Conservation (phyloP, 2,888 invertebrate species). For the Macaria notata region DNA sequence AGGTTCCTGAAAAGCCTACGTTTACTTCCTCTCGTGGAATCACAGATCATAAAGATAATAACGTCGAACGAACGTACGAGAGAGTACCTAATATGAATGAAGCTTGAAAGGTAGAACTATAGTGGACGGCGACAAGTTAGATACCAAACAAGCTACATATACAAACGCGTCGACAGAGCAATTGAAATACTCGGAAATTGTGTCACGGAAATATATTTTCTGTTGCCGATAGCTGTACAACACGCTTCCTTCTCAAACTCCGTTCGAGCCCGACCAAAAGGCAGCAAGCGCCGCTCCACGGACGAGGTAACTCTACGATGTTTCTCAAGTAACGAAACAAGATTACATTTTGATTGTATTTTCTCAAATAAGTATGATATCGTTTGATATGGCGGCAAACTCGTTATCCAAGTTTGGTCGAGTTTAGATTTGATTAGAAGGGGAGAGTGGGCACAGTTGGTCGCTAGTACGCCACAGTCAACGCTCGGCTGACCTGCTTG, state of each 20-base stretch:
- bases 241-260: neutral
- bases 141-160: too few relatives aligned
- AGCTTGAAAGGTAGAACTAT: too few relatives aligned
- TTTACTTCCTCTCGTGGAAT: constrained; percentile 3
- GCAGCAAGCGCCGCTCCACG: constrained; percentile 6
- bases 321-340: constrained; percentile 5
- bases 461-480: neutral
- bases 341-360: constrained; percentile 21
- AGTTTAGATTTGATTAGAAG: constrained; percentile 34
- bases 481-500: neutral
- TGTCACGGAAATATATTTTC: constrained; percentile 18
- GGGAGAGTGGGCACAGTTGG: neutral
- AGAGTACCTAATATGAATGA: too few relatives aligned
- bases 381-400: constrained; percentile 31
- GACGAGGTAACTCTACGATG: neutral
- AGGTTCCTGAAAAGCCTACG: neutral
- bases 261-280: constrained; percentile 1
- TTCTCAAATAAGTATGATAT: constrained; percentile 26
- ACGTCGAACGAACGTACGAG: neutral
- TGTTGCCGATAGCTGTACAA: constrained; percentile 1
- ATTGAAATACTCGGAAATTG: constrained; percentile 19
- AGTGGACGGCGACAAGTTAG: too few relatives aligned
- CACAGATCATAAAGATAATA: neutral
- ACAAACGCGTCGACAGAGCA: constrained; percentile 3
- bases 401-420: constrained; percentile 36